Base-by-base conservation (phyloP, 2,888 invertebrate species). In the Pollenia amentaria region DNA sequence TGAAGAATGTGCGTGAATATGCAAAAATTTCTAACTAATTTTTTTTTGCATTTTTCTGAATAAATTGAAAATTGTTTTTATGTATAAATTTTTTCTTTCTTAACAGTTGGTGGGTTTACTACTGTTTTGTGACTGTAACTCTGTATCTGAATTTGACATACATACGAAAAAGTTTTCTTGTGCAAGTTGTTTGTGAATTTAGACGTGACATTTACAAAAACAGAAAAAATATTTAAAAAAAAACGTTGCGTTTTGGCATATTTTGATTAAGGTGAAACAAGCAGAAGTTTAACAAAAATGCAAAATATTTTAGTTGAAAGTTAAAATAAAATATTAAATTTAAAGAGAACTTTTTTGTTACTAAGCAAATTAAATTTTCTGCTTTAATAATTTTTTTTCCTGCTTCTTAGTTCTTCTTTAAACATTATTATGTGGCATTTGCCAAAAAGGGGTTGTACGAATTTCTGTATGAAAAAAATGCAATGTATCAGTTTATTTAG, bases 401-500 rank as follows among this genome's bases (percentile, higher is more conserved):
- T 14, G 1, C 8, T 18, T 16, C 21, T 79, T 38, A 38, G 12
- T 48, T 60, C 46, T 9, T 48, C 40, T 16, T 7, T 14, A 29
- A 11, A 48, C 7, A 38, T 44, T 62, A 42, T 64, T 79, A 12
- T 64, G 53, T 53, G 79, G 62, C 55, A 65, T 73, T 80, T 73
- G 14, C 7, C 46, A 64, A 80, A 80, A 55, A 55, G 53, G 72
- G 72, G 44, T 46, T 46, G 62, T 11, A 53, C 53, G 29, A 64
- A 44, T 38, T 72, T 10, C 42, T 76, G 11, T 75, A 18, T 29
- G 29, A 29, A 29, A 29, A 29, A 29, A 29, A 29, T 29, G n/a
- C 57, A 69, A n/a, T 46, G 53, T 46, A 73, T 55, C 72, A 73
- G 53, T 73, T 73, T 73, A 73, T 80, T 80, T 65, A 21, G 80